Evolutionary conservation across 2,888 invertebrate genomes (phyloP).

Genomic region (Beris morrisii): DNA sequence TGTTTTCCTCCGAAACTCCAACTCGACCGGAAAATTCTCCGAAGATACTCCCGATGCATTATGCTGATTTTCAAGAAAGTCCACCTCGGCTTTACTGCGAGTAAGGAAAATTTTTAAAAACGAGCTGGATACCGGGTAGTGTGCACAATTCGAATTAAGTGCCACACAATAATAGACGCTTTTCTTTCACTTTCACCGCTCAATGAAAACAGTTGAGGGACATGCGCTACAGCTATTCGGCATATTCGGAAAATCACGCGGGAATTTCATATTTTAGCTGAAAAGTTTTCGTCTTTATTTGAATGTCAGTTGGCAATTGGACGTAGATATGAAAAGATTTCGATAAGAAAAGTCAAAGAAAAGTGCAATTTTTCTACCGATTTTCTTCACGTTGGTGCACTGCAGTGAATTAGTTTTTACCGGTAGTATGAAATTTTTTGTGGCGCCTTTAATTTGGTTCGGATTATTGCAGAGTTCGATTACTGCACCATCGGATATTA

Average conservation of each 20-base stretch:
- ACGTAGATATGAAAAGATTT: conserved; percentile 34
- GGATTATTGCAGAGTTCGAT: conserved; percentile 24
- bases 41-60: no score
- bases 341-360: background rate
- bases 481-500: conserved; percentile 29
- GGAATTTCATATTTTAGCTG: conserved; percentile 33
- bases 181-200: background rate
- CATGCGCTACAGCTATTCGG: conserved; percentile 30
- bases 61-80: no score
- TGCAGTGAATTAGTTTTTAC: conserved; percentile 2
- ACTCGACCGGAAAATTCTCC: no score
- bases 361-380: background rate
- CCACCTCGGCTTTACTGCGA: no score
- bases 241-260: conserved; percentile 35
- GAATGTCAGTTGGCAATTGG: conserved; percentile 35
- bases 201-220: background rate
- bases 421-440: conserved; percentile 5
- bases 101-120: no score
- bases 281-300: conserved; percentile 21
- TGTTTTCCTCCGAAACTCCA: no score
- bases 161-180: no score
- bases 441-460: conserved; percentile 24
- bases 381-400: background rate
- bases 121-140: no score
- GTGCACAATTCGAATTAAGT: no score